Conservation (phyloP, 2,797 vertebrate species). For the Phataginus tricuspis region DNA sequence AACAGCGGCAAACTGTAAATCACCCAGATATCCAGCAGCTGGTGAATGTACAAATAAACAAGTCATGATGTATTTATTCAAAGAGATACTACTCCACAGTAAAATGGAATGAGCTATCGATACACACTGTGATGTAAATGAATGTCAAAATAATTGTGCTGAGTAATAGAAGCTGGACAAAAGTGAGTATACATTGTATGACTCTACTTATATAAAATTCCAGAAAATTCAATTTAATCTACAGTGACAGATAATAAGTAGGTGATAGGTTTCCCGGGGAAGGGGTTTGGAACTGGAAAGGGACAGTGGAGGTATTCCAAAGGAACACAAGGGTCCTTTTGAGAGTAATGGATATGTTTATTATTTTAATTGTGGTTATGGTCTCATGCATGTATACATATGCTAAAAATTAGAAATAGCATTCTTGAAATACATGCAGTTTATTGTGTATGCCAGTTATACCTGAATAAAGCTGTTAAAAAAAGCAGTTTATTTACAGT, state of each 20-base stretch:
- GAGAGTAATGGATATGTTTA: background rate
- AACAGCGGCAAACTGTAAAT: background rate
- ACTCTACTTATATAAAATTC: background rate
- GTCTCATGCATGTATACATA: background rate
- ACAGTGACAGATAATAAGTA: background rate
- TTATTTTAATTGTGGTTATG: conserved; percentile 3
- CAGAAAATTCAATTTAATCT: conserved; percentile 42
- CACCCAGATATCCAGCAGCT: background rate
- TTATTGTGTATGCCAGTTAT: background rate
- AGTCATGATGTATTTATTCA: background rate
- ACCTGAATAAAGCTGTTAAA: background rate
- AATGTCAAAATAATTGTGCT: conserved; percentile 47
- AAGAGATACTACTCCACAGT: background rate
- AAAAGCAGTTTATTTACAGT: background rate
- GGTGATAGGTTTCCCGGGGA: background rate
- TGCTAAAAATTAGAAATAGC: background rate
- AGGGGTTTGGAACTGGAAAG: background rate
- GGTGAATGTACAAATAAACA: background rate
- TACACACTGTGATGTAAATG: background rate
- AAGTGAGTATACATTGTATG: background rate
- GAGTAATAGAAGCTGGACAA: background rate
- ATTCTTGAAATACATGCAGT: background rate
- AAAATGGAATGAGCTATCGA: conserved; percentile 35
- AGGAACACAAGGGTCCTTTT: background rate
- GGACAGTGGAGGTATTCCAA: background rate